phyloP scores from a whole-genome alignment of 2,797 vertebrate species.

The Pangasius djambal region DNA sequence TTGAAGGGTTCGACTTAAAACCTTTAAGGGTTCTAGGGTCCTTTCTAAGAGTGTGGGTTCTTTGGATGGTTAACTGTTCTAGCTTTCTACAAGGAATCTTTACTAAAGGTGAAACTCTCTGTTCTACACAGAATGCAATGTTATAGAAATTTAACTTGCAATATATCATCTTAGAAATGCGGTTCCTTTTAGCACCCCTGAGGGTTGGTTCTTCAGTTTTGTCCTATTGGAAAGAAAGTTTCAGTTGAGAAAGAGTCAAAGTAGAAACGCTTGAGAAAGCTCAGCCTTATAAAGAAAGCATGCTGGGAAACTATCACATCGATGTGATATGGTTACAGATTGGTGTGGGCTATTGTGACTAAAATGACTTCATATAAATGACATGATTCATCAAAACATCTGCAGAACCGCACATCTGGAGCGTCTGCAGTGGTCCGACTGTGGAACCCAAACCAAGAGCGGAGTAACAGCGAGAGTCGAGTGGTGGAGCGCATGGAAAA shows the following conservation, averaged over 20 bases:
- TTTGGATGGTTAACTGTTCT: background rate
- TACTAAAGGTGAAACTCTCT: background rate
- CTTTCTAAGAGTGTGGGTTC: background rate
- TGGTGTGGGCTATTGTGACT: background rate
- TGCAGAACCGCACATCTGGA: background rate
- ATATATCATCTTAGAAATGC: background rate
- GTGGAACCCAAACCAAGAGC: background rate
- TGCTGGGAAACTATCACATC: background rate
- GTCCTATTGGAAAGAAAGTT: background rate
- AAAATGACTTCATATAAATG: background rate
- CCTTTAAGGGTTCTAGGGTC: background rate
- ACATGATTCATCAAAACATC: background rate
- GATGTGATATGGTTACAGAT: background rate
- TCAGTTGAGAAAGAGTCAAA: background rate
- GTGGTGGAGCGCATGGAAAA: conserved; percentile 7
- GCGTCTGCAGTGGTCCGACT: background rate
- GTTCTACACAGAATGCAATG: background rate
- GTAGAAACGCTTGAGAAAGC: background rate
- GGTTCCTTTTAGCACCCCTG: background rate
- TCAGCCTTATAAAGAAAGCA: background rate
- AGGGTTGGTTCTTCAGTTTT: background rate
- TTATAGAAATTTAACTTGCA: background rate
- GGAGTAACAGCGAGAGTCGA: background rate
- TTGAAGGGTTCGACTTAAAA: background rate
- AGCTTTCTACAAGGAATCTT: background rate